Percentiles rank a stretch among this genome's conserved stretches.
Conservation (phyloP, 2,113 vertebrate genomes). For the Gulo gulo region DNA sequence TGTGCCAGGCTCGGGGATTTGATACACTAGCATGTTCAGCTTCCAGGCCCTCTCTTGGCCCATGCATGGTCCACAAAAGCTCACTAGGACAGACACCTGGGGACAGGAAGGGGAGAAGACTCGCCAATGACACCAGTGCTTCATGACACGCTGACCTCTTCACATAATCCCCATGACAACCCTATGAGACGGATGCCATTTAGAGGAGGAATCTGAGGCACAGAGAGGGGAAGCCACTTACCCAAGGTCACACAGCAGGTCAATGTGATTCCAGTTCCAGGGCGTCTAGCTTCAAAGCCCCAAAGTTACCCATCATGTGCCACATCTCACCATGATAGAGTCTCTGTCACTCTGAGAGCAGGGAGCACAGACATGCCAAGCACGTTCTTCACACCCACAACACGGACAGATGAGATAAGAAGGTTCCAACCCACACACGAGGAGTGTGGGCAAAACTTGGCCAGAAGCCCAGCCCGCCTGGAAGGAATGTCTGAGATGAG, state of each 20-base stretch:
- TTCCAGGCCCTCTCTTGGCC: not conserved
- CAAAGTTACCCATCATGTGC: not conserved
- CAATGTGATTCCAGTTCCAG: not conserved
- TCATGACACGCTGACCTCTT: not conserved
- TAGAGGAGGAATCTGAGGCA: not conserved
- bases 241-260: not conserved
- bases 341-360: not conserved
- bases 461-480: no score
- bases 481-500: not conserved
- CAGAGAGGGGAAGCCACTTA: not conserved
- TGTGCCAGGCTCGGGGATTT: not conserved
- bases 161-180: not conserved
- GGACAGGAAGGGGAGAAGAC: not conserved
- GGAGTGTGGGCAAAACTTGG: not conserved
- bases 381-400: not conserved
- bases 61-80: fast-evolving
- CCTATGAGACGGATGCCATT: not conserved
- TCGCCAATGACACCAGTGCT: not conserved
- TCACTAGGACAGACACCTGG: not conserved
- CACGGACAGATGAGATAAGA: not conserved
- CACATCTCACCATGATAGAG: not conserved
- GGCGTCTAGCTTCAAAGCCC: not conserved
- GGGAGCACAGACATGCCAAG: not conserved
- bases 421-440: fast-evolving
- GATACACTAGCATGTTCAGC: not conserved